These are phyloP conservation scores for Strigamia transsilvanica DNA, from an alignment of 2,888 invertebrate species.

Conservation along the genomic window DNA sequence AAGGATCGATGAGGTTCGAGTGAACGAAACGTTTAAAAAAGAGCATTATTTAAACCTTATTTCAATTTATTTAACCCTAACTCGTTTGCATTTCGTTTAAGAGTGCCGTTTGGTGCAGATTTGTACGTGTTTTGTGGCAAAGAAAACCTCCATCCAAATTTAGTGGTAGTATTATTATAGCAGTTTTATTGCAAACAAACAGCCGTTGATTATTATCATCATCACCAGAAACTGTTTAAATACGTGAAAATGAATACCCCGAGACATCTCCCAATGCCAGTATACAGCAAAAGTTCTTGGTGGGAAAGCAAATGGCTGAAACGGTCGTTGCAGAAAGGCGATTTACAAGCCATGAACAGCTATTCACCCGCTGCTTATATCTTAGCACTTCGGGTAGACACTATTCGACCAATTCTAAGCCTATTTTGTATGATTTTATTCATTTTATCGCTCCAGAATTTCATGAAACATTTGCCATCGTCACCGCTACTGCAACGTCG, in stretches of 20 bases:
- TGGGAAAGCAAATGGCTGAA: slow-evolving; percentile 46
- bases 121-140: background rate
- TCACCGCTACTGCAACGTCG: background rate
- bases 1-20: background rate
- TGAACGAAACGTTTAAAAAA: background rate
- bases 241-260: background rate
- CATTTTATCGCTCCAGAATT: background rate
- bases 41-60: background rate
- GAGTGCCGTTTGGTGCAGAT: background rate
- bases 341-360: slow-evolving; percentile 5
- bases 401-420: background rate
- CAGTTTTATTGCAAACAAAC: background rate
- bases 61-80: background rate
- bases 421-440: background rate
- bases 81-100: background rate
- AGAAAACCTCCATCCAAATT: background rate
- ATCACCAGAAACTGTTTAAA: background rate
- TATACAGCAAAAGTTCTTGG: slow-evolving; percentile 14
- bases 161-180: background rate
- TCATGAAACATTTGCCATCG: background rate
- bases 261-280: background rate
- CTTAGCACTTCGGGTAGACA: background rate
- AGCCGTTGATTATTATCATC: background rate
- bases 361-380: background rate
- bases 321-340: slow-evolving; percentile 7